These are phyloP conservation scores for Platysternon megacephalum DNA, from an alignment of 2,113 vertebrate species.

Conservation along the genomic window DNA sequence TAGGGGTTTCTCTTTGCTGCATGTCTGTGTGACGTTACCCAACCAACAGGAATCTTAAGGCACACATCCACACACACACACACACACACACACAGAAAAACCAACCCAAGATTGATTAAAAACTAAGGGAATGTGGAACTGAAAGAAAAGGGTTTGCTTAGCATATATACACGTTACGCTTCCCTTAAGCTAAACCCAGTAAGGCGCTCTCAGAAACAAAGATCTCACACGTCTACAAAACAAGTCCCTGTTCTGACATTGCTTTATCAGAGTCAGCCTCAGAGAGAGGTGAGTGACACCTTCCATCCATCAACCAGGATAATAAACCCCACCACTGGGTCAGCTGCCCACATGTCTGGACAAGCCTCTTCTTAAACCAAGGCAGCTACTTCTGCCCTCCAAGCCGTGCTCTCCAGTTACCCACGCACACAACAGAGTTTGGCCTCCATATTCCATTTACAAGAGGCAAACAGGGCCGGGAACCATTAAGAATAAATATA, in stretches of 20 bases:
- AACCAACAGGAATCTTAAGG: background rate
- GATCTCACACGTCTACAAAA: background rate
- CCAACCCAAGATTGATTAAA: background rate
- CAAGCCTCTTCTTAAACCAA: background rate
- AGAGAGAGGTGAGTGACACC: background rate
- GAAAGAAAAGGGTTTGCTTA: slow-evolving; percentile 6
- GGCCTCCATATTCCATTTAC: background rate
- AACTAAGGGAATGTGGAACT: background rate
- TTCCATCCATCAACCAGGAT: background rate
- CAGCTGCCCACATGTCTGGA: background rate
- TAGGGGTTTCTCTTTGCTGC: background rate
- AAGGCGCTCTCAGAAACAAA: background rate
- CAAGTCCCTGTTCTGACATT: background rate
- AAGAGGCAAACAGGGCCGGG: background rate
- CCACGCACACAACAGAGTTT: background rate
- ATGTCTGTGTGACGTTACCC: no score
- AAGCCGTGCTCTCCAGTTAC: background rate
- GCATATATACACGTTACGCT: background rate
- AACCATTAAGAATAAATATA: background rate
- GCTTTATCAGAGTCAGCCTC: background rate
- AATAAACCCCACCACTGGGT: background rate
- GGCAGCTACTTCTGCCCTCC: background rate
- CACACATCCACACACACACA: background rate
- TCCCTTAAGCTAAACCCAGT: background rate
- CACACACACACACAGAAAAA: background rate